Evolutionary conservation across 64 coral and sea anemone species (phyloP), one percentile per base, ranked within the genome.

Genomic region (Pocillopora damicornis): DNA sequence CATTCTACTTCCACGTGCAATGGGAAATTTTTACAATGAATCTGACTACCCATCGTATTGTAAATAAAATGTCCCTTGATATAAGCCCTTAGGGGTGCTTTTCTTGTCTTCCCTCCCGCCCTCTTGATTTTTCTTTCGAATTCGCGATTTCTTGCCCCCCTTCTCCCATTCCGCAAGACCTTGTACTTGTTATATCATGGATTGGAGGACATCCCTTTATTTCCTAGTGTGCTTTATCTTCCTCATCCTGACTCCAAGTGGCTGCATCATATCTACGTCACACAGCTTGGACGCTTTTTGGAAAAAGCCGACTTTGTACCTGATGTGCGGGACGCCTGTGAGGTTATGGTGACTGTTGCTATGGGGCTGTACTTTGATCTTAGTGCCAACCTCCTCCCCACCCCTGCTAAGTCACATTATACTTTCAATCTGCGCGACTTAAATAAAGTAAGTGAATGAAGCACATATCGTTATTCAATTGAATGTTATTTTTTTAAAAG

Each of bases 381-480:
- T 11, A 92, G 89, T 15, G 92, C 82, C 14, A 76, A 90, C 57
- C 93, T 98, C 1, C 82, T 98, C 17, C 96, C 96, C 14, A 98
- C 96, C 56, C 96, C 96, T 2, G 92, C 89, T 11, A 98, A 98
- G 64, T 87, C 96, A 3, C 96, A 98, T 68, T 98, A 98, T 74
- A 98, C 96, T 16, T 98, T 98, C 77, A 98, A 98, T 78, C 77
- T 98, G 15, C 91, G 93, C 69, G 96, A 98, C 58, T 81, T 95
- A 34, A 95, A 86, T 59, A 99, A 95, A 86, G 97, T 99, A 93
- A 57, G 68, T 15, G 1, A 26, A 7, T 59, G n/a, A 5, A 35
- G 12, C n/a, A 26, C 59, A 89, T 58, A 35, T 35, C 22, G 14
- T 83, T n/a, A 25, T 16, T 25, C 74, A 10, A 62, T 51, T 30